phyloP scores from a whole-genome alignment of 2,113 vertebrate genomes.

The Uria lomvia region DNA sequence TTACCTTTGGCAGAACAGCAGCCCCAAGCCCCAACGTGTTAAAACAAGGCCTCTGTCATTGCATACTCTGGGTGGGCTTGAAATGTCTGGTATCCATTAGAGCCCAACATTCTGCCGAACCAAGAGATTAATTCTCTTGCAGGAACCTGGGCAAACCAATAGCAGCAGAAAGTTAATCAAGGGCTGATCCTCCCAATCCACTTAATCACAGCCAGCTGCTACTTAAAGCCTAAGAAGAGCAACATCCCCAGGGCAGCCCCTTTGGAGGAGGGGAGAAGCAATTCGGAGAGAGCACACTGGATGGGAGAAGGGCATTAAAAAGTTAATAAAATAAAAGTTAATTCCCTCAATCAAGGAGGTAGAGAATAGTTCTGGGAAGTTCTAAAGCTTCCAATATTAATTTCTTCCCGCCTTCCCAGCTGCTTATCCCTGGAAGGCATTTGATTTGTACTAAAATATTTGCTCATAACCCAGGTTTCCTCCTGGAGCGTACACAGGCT shows the following conservation, averaged over 20 bases:
- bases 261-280: neutral
- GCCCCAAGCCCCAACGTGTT: accelerated
- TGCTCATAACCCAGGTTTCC: slow-evolving; percentile 63
- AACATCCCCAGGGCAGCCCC: slow-evolving; percentile 66
- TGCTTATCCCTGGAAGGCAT: slow-evolving; percentile 64
- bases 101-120: slow-evolving; percentile 73
- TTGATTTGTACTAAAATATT: slow-evolving; percentile 72
- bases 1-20: neutral
- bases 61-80: slow-evolving; percentile 70
- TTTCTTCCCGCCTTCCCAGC: slow-evolving; percentile 69
- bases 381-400: slow-evolving; percentile 61
- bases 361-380: slow-evolving; percentile 61
- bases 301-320: slow-evolving; percentile 73
- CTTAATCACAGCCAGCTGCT: slow-evolving; percentile 82
- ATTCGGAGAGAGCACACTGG: slow-evolving; percentile 46
- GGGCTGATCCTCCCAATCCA: slow-evolving; percentile 77
- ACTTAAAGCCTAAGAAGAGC: slow-evolving; percentile 62
- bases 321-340: slow-evolving; percentile 83
- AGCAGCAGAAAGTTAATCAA: slow-evolving; percentile 80
- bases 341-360: slow-evolving; percentile 70
- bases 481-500: slow-evolving; percentile 41
- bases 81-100: slow-evolving; percentile 77
- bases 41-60: neutral
- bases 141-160: slow-evolving; percentile 77
- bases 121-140: slow-evolving; percentile 77